Conservation (phyloP, 2,113 vertebrate genomes). For the Nipponia nippon region DNA sequence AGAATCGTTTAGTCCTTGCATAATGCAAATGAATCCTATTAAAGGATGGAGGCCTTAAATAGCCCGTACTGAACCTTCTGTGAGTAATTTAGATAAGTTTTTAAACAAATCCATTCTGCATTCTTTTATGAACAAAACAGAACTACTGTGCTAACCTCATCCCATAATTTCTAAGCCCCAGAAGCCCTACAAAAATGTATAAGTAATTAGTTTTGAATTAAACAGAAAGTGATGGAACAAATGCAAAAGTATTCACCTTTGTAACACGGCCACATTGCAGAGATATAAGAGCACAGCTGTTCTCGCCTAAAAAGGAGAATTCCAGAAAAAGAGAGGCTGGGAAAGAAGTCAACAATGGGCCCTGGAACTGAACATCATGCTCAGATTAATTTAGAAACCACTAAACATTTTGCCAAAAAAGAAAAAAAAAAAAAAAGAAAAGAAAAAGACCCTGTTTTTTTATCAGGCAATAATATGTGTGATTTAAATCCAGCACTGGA, state of each 20-base stretch:
- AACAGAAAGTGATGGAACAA: conserved; percentile 68
- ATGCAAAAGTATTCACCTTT: conserved; percentile 70
- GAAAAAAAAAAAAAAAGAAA: background rate
- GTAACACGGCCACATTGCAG: conserved; percentile 37
- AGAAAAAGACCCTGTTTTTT: background rate
- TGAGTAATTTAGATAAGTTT: conserved; percentile 48
- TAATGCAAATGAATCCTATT: conserved; percentile 51
- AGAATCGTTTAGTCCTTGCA: background rate
- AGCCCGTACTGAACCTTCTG: conserved; percentile 21
- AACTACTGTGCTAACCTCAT: conserved; percentile 60
- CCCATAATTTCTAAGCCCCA: conserved; percentile 55
- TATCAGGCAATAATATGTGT: conserved; percentile 13
- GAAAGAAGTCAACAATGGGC: conserved; percentile 67
- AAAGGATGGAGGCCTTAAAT: conserved; percentile 48
- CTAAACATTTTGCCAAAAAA: conserved; percentile 50
- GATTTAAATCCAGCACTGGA: conserved; percentile 27
- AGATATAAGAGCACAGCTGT: conserved; percentile 67
- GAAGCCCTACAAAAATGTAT: conserved; percentile 61
- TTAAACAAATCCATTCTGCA: background rate
- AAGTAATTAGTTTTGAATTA: conserved; percentile 74
- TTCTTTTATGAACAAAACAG: conserved; percentile 60
- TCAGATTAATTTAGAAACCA: conserved; percentile 70
- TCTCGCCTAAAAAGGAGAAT: conserved; percentile 48
- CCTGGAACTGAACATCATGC: conserved; percentile 56
- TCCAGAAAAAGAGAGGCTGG: conserved; percentile 64